Percentiles rank a stretch among this genome's conserved stretches.
phyloP scores from a whole-genome alignment of 2,113 vertebrate genomes.

The Clarias gariepinus region DNA sequence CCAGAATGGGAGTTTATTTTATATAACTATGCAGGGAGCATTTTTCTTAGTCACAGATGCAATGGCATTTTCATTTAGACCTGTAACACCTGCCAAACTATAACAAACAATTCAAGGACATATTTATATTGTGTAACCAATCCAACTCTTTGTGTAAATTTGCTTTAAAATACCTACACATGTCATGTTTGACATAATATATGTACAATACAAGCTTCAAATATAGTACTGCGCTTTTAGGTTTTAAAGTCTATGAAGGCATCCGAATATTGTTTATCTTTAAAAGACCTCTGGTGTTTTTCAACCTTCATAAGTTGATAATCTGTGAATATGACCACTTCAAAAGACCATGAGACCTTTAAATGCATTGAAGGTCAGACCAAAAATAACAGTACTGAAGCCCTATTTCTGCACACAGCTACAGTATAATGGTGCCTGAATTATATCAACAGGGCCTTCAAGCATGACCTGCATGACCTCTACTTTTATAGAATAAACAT shows the following conservation, averaged over 20 bases:
- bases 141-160: neutral
- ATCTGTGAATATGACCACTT: constrained; percentile 41
- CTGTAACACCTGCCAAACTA: neutral
- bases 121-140: neutral
- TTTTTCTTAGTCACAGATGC: neutral
- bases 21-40: neutral
- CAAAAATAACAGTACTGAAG: constrained; percentile 36
- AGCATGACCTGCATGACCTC: constrained; percentile 3
- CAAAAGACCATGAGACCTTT: constrained; percentile 44
- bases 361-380: constrained; percentile 47
- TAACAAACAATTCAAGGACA: neutral
- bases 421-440: constrained; percentile 13
- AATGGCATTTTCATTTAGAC: neutral
- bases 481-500: constrained; percentile 26
- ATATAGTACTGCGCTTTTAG: neutral
- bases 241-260: neutral
- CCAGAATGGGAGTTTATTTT: neutral
- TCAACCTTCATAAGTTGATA: constrained; percentile 5
- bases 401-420: constrained; percentile 4
- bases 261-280: constrained; percentile 2
- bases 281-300: constrained; percentile 7
- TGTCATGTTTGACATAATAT: neutral
- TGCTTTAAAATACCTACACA: neutral
- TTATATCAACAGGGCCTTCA: constrained; percentile 22
- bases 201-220: neutral